A percentile compares a stretch with the other conserved stretches of the same genome.
Evolutionary conservation across 2,888 invertebrate species (phyloP).

Genomic region (Portevinia maculata): DNA sequence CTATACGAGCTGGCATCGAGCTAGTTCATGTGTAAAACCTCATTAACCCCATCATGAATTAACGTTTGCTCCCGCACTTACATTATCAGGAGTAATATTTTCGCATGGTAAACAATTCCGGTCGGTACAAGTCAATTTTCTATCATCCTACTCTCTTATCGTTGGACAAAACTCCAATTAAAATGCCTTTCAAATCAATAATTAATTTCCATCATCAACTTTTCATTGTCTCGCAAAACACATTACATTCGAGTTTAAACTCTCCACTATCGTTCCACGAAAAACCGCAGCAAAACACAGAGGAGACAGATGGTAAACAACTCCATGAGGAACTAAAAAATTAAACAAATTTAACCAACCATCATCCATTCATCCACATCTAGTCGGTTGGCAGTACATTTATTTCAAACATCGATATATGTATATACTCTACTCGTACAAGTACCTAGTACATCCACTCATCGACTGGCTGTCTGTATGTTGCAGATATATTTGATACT

Average conservation of each 20-base stretch:
- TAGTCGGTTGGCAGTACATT: constrained; percentile 22
- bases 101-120: constrained; percentile 44
- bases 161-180: constrained; percentile 57
- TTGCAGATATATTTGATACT: constrained; percentile 62
- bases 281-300: constrained; percentile 10
- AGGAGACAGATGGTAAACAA: constrained; percentile 6
- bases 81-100: constrained; percentile 50
- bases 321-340: constrained; percentile 37
- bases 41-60: constrained; percentile 58
- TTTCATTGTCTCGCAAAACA: constrained; percentile 66
- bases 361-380: constrained; percentile 41
- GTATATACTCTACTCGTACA: too few species aligned
- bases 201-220: constrained; percentile 73
- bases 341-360: constrained; percentile 54
- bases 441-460: constrained; percentile 6
- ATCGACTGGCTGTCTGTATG: constrained; percentile 32
- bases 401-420: constrained; percentile 8
- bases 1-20: neutral
- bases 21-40: constrained; percentile 42
- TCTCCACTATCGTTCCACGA: neutral
- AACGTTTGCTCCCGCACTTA: constrained; percentile 24
- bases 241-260: constrained; percentile 7
- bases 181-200: constrained; percentile 70
- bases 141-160: neutral
- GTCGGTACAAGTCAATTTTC: constrained; percentile 36